Evolutionary conservation across 2,888 invertebrate species (phyloP).

Genomic region (Unio pictorum): DNA sequence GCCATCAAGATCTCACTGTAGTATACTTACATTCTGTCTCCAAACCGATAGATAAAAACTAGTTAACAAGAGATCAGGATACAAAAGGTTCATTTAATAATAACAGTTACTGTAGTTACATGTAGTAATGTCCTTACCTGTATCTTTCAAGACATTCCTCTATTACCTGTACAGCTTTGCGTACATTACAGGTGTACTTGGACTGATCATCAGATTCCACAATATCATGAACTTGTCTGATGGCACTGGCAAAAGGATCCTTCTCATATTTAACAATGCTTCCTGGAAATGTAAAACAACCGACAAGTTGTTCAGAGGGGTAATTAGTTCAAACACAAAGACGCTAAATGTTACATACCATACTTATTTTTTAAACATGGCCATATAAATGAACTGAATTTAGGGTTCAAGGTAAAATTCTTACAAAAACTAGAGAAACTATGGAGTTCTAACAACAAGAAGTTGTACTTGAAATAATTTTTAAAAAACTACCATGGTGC

Average conservation of each 20-base stretch:
- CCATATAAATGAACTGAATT: no score
- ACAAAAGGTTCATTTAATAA: background rate
- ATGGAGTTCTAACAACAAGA: no score
- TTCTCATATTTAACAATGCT: constrained; percentile 73
- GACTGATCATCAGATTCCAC: constrained; percentile 30
- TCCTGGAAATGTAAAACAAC: constrained; percentile 45
- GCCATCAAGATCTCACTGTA: no score
- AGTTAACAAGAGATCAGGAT: background rate
- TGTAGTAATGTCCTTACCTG: constrained; percentile 37
- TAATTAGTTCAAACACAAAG: no score
- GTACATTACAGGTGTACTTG: constrained; percentile 42
- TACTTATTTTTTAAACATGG: no score
- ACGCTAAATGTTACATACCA: no score
- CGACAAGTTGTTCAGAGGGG: background rate
- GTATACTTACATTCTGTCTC: no score
- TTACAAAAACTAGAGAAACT: no score
- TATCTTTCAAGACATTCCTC: constrained; percentile 67
- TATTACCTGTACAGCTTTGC: constrained; percentile 66
- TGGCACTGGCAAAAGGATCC: constrained; percentile 67
- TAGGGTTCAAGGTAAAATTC: no score
- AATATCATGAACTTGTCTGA: constrained; percentile 56
- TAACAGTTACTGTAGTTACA: background rate
- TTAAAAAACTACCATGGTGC: no score
- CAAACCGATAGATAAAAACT: no score
- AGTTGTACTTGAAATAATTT: no score